These are phyloP conservation scores for Carcina quercana DNA, from an alignment of 2,888 invertebrate species.

Conservation along the genomic window DNA sequence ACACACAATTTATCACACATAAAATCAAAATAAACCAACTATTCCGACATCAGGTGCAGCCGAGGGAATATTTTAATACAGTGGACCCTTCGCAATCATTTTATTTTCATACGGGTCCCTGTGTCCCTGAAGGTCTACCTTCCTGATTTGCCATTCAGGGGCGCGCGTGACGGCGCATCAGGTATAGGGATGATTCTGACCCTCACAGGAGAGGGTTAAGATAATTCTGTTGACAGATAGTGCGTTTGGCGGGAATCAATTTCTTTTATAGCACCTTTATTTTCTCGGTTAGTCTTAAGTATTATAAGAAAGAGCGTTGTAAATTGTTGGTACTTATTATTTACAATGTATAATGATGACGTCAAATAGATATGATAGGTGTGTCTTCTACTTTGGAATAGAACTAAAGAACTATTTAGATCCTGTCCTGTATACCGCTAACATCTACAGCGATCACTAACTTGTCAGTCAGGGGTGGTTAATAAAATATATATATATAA, in stretches of 20 bases:
- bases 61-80: constrained; percentile 70
- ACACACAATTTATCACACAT: constrained; percentile 40
- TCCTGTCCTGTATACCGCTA: too few species aligned
- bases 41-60: constrained; percentile 62
- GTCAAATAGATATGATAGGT: too few species aligned
- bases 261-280: constrained; percentile 21
- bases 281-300: too few species aligned
- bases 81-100: constrained; percentile 66
- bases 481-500: too few species aligned
- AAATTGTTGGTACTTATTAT: too few species aligned
- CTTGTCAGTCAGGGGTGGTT: too few species aligned
- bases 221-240: constrained; percentile 64
- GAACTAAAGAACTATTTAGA: too few species aligned
- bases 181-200: constrained; percentile 44
- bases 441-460: too few species aligned
- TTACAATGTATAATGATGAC: too few species aligned
- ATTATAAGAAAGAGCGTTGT: too few species aligned
- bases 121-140: constrained; percentile 65
- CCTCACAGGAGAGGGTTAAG: constrained; percentile 42
- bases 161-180: constrained; percentile 55
- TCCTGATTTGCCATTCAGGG: constrained; percentile 71
- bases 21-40: constrained; percentile 52
- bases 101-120: constrained; percentile 68
- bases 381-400: too few species aligned
- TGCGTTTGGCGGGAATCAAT: constrained; percentile 46